Conservation (phyloP, 2,888 invertebrate species). For the Lochmaea crataegi region DNA sequence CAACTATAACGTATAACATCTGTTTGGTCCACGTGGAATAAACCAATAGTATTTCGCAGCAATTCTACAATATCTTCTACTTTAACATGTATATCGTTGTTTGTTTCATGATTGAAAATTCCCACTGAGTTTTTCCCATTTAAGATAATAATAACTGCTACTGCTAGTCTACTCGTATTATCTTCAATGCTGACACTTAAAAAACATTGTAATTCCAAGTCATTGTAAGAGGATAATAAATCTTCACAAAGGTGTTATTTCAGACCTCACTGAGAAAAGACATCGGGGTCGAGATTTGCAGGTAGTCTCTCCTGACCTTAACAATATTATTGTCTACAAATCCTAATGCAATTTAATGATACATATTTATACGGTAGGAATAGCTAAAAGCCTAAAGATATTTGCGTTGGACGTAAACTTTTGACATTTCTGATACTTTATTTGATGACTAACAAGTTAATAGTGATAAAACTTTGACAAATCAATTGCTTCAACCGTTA, state of each 20-base stretch:
- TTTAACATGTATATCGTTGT: not conserved
- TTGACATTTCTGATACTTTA: not conserved
- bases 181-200: not conserved
- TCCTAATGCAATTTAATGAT: not conserved
- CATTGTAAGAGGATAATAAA: slow-evolving; percentile 1
- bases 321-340: not conserved
- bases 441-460: no score
- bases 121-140: slow-evolving; percentile 4
- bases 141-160: slow-evolving; percentile 1
- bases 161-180: not conserved
- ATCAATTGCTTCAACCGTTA: no score
- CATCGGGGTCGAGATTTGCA: slow-evolving; percentile 4
- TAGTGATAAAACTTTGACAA: no score
- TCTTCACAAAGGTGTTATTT: not conserved
- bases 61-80: no score
- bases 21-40: no score
- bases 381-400: no score
- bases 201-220: slow-evolving; percentile 4
- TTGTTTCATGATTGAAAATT: slow-evolving; percentile 7
- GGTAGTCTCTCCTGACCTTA: not conserved
- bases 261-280: not conserved
- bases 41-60: no score
- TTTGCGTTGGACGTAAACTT: not conserved
- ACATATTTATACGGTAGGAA: not conserved
- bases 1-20: no score